Conservation (phyloP, 2,113 vertebrate species). For the Thryonomys swinderianus region DNA sequence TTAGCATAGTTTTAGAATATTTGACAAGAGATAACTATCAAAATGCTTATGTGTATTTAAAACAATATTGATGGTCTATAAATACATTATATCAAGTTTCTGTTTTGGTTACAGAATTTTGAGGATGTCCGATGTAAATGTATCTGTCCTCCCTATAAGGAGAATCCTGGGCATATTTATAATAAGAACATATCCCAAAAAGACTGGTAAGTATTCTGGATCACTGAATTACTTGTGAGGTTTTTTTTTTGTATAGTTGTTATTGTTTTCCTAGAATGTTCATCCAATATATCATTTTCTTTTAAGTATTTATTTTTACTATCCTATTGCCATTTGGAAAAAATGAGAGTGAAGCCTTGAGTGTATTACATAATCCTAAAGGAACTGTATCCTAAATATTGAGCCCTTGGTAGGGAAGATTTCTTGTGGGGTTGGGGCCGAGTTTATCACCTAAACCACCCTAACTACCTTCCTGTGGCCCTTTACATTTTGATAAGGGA, state of each 20-base stretch:
- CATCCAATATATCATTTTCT: constrained; percentile 16
- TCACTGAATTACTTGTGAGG: background rate
- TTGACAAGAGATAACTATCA: background rate
- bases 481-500: background rate
- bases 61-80: background rate
- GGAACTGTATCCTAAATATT: background rate
- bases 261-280: constrained; percentile 18
- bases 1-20: constrained; percentile 53
- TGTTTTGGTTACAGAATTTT: constrained; percentile 90
- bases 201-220: constrained; percentile 92
- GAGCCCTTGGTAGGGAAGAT: background rate
- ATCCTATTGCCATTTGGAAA: constrained; percentile 53
- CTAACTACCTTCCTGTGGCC: background rate
- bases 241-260: constrained; percentile 47
- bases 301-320: constrained; percentile 58
- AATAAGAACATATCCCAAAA: constrained; percentile 98
- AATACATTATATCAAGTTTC: constrained; percentile 54
- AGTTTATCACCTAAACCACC: background rate
- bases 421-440: background rate
- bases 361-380: background rate
- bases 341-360: background rate
- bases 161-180: constrained; percentile 93
- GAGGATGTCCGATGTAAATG: constrained; percentile 98
- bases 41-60: background rate
- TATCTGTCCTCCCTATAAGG: constrained; percentile 98